A percentile compares a stretch with the other conserved stretches of the same genome.
Conservation (phyloP, 2,888 invertebrate species). For the Druceiella hillmani region DNA sequence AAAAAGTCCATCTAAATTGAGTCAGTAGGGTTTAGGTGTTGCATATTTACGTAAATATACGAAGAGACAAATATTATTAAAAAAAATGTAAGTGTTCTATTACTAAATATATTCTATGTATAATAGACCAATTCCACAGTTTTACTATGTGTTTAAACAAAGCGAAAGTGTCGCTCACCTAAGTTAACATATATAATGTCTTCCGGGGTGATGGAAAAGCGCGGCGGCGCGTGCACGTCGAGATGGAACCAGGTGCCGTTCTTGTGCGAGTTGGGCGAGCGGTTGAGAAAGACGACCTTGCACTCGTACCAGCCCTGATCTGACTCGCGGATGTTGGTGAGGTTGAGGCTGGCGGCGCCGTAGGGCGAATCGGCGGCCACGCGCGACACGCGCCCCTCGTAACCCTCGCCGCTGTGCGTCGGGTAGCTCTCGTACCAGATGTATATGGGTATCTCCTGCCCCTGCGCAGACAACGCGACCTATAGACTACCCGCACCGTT, state of each 20-base stretch:
- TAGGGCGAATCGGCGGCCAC: constrained; percentile 84
- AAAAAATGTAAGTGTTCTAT: no score
- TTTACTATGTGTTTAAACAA: no score
- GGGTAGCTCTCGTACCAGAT: constrained; percentile 98
- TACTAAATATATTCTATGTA: no score
- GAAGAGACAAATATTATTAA: no score
- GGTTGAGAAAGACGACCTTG: constrained; percentile 91
- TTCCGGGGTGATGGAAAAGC: constrained; percentile 92
- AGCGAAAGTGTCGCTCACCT: constrained; percentile 42
- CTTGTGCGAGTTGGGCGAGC: constrained; percentile 86
- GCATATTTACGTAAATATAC: background rate
- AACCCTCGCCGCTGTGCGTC: constrained; percentile 92
- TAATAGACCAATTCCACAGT: no score
- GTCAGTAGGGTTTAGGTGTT: background rate
- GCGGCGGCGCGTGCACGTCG: constrained; percentile 94
- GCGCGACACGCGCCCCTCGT: constrained; percentile 86
- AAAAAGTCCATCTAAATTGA: no score
- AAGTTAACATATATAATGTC: constrained; percentile 95
- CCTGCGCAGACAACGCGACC: constrained; percentile 72
- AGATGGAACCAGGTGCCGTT: constrained; percentile 98
- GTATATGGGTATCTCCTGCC: constrained; percentile 94
- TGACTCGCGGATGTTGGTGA: constrained; percentile 88
- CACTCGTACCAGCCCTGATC: constrained; percentile 96
- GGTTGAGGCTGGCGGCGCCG: constrained; percentile 90
- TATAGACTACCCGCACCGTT: no score